Evolutionary conservation across 2,888 invertebrate species (phyloP).

Genomic region (Epistrophe eligans): DNA sequence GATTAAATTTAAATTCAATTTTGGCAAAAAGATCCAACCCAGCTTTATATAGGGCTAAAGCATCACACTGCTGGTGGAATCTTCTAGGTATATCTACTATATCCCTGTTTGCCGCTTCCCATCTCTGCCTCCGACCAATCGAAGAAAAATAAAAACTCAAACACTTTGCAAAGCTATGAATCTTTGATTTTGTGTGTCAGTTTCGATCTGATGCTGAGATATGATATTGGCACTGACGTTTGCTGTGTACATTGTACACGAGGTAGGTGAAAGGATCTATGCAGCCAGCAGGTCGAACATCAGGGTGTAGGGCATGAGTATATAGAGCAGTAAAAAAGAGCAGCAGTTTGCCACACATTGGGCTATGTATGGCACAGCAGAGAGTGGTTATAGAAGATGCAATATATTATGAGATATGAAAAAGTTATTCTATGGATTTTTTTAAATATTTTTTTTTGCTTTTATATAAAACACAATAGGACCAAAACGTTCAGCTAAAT

Average conservation of each 20-base stretch:
- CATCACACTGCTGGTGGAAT: background rate
- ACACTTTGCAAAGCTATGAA: conserved; percentile 71
- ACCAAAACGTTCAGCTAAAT: conserved; percentile 43
- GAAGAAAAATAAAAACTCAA: conserved; percentile 61
- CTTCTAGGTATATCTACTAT: background rate
- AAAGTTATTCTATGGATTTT: conserved; percentile 21
- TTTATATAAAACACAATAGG: conserved; percentile 1
- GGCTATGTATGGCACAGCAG: conserved; percentile 1
- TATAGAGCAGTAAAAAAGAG: conserved; percentile 9
- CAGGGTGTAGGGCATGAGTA: background rate
- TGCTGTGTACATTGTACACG: conserved; percentile 8
- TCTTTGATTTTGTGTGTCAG: conserved; percentile 71
- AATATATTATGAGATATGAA: conserved; percentile 45
- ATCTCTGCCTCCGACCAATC: background rate
- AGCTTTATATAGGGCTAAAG: background rate
- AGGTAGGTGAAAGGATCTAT: conserved; percentile 13
- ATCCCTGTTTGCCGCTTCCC: background rate
- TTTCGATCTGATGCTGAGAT: conserved; percentile 68
- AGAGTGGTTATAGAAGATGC: conserved; percentile 25
- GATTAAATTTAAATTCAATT: conserved; percentile 75
- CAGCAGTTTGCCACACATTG: conserved; percentile 32
- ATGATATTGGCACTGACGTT: conserved; percentile 66
- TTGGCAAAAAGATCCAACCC: conserved; percentile 53
- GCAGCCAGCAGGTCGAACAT: background rate
- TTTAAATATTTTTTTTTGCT: background rate